Percentiles rank a stretch among this genome's conserved stretches.
Evolutionary conservation across 37 sponge, comb jelly and placozoan species (phyloP).

Genomic region (Lycopodina hypogea): DNA sequence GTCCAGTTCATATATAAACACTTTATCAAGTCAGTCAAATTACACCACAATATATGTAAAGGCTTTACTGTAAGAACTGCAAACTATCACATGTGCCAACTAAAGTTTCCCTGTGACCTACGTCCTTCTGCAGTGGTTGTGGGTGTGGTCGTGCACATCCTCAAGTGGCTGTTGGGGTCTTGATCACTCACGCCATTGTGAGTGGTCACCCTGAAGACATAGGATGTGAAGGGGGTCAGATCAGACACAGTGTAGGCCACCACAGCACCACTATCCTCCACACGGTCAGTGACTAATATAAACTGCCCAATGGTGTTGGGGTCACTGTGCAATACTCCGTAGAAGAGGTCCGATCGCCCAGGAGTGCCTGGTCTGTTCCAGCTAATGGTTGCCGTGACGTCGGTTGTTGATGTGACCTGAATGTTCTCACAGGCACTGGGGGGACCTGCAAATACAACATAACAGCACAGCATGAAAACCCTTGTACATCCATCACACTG

Average conservation of each 20-base stretch:
- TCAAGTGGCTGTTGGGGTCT: conserved; percentile 8
- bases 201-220: conserved; percentile 2
- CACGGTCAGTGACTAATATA: not conserved
- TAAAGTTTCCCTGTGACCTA: not conserved
- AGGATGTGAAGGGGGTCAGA: conserved; percentile 7
- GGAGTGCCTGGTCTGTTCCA: not conserved
- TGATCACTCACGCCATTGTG: conserved; percentile 23
- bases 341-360: conserved; percentile 12
- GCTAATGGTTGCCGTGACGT: no score
- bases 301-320: conserved; percentile 4
- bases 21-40: no score
- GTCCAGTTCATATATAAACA: no score
- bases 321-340: conserved; percentile 13
- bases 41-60: no score
- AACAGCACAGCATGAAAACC: not conserved
- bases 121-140: not conserved
- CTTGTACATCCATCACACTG: not conserved
- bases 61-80: no score
- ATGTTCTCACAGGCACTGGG: conserved; percentile 3
- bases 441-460: not conserved
- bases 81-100: no score
- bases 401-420: not conserved
- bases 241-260: not conserved
- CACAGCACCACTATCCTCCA: not conserved
- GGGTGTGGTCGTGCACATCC: not conserved